Base-by-base conservation (phyloP, 2,888 invertebrate genomes). In the Cynaeus angustus region DNA sequence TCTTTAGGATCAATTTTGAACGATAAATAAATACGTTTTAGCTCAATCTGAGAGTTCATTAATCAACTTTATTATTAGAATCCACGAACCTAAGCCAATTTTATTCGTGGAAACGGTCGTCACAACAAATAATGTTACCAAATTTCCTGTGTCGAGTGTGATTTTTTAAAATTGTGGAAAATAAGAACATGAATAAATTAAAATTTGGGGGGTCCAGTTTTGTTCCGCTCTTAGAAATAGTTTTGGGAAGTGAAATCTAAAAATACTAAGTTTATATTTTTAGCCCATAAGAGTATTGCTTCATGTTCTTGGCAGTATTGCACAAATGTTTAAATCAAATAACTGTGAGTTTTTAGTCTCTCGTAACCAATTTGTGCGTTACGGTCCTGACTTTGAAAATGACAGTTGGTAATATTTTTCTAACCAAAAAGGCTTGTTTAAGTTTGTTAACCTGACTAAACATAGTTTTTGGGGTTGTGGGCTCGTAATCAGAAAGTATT, bases 361-460 rank as follows among this genome's bases (percentile, higher is more conserved):
- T 43, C 43, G 43, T 3, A 3, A 43, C 10, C 1, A 10, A 43
- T 13, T 50, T 50, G 28, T 10, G 9, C 28, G 48, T 50, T 50
- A 50, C 48, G 48, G 48, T 12, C 48, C 48, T 50, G 48, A n/a
- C 16, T 21, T 9, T 13, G 2, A 37, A n/a, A 56, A 41, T 43
- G 43, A 56, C 56, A 41, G 48, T 61, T 61, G 48, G 46, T 48
- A 48, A 7, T 28, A 26, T 33, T 37, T 45, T 46, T 33, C 9
- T 61, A 14, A 61, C 61, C 33, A 37, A 37, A 33, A 6, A 61
- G 12, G 14, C 10, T 61, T 61, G 33, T 61, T 26, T n/a, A 55
- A 21, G 52, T 65, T 65, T 41, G 65, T 30, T 28, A 43, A 30
- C 52, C 64, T 64, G 64, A 0, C 21, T 21, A 21, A 21, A 55